Evolutionary conservation across 2,113 vertebrate genomes (phyloP).

Genomic region (Morphnarchus princeps): DNA sequence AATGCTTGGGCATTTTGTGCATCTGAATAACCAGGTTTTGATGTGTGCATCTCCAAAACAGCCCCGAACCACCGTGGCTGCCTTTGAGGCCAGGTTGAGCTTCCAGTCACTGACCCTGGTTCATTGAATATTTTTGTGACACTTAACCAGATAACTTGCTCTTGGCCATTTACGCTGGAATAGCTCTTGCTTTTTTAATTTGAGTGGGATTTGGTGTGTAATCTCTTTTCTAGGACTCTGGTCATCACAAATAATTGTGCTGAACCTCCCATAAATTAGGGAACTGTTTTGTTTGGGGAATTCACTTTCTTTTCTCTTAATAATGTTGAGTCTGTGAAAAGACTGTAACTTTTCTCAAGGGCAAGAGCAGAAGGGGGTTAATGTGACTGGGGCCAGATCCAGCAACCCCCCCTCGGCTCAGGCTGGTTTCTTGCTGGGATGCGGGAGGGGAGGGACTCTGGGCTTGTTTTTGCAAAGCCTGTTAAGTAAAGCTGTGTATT

Average conservation of each 20-base stretch:
- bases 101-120: neutral
- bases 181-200: neutral
- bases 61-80: accelerated
- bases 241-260: neutral
- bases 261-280: neutral
- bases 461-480: neutral
- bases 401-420: neutral
- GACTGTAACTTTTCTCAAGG: neutral
- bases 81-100: neutral
- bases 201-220: neutral
- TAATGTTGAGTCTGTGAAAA: neutral
- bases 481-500: neutral
- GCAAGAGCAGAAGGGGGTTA: neutral
- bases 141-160: neutral
- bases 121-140: neutral
- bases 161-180: neutral
- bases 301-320: neutral
- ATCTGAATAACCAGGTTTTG: accelerated
- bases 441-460: neutral
- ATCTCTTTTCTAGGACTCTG: neutral
- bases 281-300: neutral
- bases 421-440: neutral
- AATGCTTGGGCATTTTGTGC: neutral
- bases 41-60: neutral
- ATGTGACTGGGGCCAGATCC: neutral